A percentile compares a stretch with the other conserved stretches of the same genome.
These are phyloP conservation scores for Coregonus clupeaformis DNA, from an alignment of 2,113 vertebrate species.

Conservation along the genomic window DNA sequence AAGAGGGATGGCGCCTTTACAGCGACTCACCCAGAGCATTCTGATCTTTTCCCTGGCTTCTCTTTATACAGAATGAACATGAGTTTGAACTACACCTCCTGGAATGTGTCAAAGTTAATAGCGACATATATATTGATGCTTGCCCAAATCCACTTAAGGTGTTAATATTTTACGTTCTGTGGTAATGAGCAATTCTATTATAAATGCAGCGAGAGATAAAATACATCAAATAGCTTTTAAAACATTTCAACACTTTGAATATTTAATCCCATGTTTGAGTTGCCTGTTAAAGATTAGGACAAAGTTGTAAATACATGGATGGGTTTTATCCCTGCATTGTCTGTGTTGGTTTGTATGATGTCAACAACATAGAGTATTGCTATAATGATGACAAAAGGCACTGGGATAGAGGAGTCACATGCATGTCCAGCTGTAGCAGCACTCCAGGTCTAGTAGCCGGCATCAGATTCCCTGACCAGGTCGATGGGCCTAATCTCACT, in stretches of 20 bases:
- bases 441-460: background rate
- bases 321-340: background rate
- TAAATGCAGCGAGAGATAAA: background rate
- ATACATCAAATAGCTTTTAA: slow-evolving; percentile 21
- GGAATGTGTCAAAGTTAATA: slow-evolving; percentile 22
- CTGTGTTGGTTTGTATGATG: background rate
- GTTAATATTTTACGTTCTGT: slow-evolving; percentile 22
- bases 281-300: background rate
- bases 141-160: slow-evolving; percentile 7
- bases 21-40: slow-evolving; percentile 27
- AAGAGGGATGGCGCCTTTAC: slow-evolving; percentile 36
- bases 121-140: background rate
- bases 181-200: slow-evolving; percentile 21
- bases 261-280: background rate
- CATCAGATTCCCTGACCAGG: slow-evolving; percentile 4
- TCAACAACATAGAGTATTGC: too few relatives aligned
- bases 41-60: slow-evolving; percentile 20
- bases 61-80: slow-evolving; percentile 12
- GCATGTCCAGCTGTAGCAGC: slow-evolving; percentile 7
- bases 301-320: background rate
- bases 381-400: background rate
- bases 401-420: background rate
- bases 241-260: slow-evolving; percentile 5
- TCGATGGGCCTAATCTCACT: slow-evolving; percentile 27
- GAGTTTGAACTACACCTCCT: background rate